Conservation (phyloP, 2,113 vertebrate genomes). For the Scatophagus argus region DNA sequence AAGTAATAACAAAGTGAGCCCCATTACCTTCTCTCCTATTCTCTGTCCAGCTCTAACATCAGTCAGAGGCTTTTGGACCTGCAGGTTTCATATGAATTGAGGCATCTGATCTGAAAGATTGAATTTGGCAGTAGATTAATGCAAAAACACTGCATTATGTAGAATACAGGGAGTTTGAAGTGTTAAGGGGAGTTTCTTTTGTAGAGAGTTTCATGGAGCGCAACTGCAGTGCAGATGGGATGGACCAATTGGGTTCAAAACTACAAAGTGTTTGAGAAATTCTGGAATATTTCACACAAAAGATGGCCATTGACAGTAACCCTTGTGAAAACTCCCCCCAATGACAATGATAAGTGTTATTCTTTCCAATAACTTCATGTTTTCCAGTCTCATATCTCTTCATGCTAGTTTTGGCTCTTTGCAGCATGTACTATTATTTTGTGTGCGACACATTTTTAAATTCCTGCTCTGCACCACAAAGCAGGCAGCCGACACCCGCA, state of each 20-base stretch:
- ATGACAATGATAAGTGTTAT: conserved; percentile 15
- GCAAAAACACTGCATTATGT: conserved; percentile 34
- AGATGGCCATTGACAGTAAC: conserved; percentile 16
- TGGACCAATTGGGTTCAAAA: conserved; percentile 20
- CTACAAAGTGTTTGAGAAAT: conserved; percentile 31
- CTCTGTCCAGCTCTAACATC: conserved; percentile 40
- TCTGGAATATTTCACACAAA: conserved; percentile 24
- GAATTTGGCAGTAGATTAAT: conserved; percentile 48
- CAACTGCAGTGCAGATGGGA: conserved; percentile 25
- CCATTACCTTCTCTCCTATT: neutral
- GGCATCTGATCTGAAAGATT: conserved; percentile 43
- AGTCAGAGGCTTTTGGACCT: conserved; percentile 44
- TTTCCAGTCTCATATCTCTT: conserved; percentile 5
- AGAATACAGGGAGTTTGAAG: conserved; percentile 16
- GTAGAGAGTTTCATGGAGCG: conserved; percentile 15
- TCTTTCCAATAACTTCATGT: conserved; percentile 6
- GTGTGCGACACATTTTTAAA: conserved; percentile 51
- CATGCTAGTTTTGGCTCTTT: conserved; percentile 30
- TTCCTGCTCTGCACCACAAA: conserved; percentile 58
- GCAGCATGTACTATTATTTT: conserved; percentile 48
- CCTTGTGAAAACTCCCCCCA: neutral
- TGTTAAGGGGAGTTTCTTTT: conserved; percentile 36
- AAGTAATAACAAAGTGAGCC: conserved; percentile 18
- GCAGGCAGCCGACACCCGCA: conserved; percentile 49
- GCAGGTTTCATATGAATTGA: conserved; percentile 32